phyloP scores from a whole-genome alignment of 2,888 invertebrate species.

The Cetonia aurata region DNA sequence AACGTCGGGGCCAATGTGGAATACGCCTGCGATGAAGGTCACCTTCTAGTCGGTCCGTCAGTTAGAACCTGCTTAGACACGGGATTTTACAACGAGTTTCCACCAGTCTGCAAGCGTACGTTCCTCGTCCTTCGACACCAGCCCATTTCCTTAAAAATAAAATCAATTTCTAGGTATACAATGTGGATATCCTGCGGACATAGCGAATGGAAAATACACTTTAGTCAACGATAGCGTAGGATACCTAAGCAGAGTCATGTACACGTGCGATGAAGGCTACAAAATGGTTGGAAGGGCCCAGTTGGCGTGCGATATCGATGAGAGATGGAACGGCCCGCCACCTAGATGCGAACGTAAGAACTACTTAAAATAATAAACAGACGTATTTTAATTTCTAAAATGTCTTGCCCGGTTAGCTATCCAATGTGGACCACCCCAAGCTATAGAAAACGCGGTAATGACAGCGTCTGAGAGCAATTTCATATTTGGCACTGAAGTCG shows the following conservation, averaged over 20 bases:
- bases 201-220: constrained; percentile 83
- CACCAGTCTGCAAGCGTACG: constrained; percentile 94
- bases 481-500: constrained; percentile 79
- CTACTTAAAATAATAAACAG: background rate
- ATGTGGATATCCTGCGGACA: constrained; percentile 90
- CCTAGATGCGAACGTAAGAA: constrained; percentile 84
- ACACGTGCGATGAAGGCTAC: constrained; percentile 85
- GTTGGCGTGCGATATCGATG: constrained; percentile 91
- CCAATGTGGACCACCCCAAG: constrained; percentile 78
- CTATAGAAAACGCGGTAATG: constrained; percentile 74
- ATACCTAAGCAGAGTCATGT: constrained; percentile 89
- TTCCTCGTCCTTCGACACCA: constrained; percentile 48
- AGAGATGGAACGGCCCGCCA: constrained; percentile 94
- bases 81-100: constrained; percentile 94
- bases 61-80: constrained; percentile 88
- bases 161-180: constrained; percentile 77
- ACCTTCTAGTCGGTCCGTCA: constrained; percentile 87
- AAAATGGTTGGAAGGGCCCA: constrained; percentile 87
- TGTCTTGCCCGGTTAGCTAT: constrained; percentile 69
- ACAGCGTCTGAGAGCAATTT: constrained; percentile 65
- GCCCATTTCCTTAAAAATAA: background rate
- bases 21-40: constrained; percentile 88
- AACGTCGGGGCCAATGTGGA: constrained; percentile 87
- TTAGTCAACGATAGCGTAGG: constrained; percentile 88
- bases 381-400: background rate